These are phyloP conservation scores for Idaea dimidiata DNA, from an alignment of 2,888 invertebrate genomes.

Conservation along the genomic window DNA sequence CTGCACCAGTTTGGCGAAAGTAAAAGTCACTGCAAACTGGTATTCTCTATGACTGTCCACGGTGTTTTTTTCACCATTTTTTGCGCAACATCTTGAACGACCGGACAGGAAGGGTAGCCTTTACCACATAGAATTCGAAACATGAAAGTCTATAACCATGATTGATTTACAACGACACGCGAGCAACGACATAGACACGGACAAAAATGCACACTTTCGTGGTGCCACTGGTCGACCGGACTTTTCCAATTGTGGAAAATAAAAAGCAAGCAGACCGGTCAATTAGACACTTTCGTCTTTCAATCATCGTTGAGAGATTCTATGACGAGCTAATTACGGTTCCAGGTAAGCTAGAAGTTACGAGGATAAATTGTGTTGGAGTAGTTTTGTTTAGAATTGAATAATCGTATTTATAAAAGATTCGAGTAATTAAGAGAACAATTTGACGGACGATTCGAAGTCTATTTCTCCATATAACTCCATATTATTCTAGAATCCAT, in stretches of 20 bases:
- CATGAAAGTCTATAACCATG: conserved; percentile 35
- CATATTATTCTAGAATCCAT: no score
- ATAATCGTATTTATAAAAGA: no score
- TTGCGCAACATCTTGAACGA: conserved; percentile 22
- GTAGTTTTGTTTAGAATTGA: not conserved
- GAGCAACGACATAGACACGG: conserved; percentile 20
- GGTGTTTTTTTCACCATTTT: conserved; percentile 18
- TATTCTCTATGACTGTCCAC: conserved; percentile 30
- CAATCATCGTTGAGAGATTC: conserved; percentile 34
- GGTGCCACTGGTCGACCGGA: conserved; percentile 14
- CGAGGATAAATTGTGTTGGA: not conserved
- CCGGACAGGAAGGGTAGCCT: conserved; percentile 27
- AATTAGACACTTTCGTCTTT: conserved; percentile 51
- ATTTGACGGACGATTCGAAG: no score
- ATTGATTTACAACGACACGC: conserved; percentile 41
- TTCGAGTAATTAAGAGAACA: no score
- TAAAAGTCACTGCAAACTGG: conserved; percentile 54
- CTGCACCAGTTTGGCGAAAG: conserved; percentile 72
- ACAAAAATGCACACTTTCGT: conserved; percentile 26
- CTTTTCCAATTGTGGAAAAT: conserved; percentile 40
- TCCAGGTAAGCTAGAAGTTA: not conserved
- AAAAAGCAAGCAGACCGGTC: conserved; percentile 40
- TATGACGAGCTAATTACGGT: conserved; percentile 35
- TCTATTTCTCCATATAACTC: no score
- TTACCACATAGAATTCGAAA: conserved; percentile 17